These are phyloP conservation scores for Cerastis leucographa DNA, from an alignment of 2,888 invertebrate genomes.

Conservation along the genomic window DNA sequence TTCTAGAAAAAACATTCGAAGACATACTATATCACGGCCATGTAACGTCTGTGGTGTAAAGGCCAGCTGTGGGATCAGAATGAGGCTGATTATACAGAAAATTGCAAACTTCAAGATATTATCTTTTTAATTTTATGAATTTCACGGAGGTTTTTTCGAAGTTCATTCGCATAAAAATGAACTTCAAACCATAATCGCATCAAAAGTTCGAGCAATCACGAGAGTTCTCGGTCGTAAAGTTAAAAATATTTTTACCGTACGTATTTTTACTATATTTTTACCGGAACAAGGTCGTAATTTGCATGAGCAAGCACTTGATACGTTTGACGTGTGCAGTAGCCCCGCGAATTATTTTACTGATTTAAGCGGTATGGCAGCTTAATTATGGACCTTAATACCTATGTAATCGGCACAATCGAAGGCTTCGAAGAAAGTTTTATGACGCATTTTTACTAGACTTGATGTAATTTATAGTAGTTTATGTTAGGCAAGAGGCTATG, in stretches of 20 bases:
- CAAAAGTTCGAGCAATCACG: conserved; percentile 67
- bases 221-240: conserved; percentile 65
- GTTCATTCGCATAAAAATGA: conserved; percentile 66
- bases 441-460: conserved; percentile 1
- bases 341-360: conserved; percentile 60
- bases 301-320: conserved; percentile 48
- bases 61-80: neutral
- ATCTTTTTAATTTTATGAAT: conserved; percentile 35
- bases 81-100: neutral
- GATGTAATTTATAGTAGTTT: neutral
- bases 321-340: conserved; percentile 59
- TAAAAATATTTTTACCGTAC: conserved; percentile 41
- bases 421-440: conserved; percentile 29
- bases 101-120: conserved; percentile 2
- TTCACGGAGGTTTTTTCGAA: conserved; percentile 16
- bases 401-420: conserved; percentile 31
- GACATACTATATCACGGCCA: neutral
- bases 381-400: conserved; percentile 45
- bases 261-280: conserved; percentile 52
- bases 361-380: conserved; percentile 59
- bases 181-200: conserved; percentile 64
- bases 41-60: neutral
- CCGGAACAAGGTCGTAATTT: conserved; percentile 65
- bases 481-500: no score
- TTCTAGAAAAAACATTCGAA: neutral